Conservation (phyloP, 2,113 vertebrate genomes). For the Girardinichthys multiradiatus region DNA sequence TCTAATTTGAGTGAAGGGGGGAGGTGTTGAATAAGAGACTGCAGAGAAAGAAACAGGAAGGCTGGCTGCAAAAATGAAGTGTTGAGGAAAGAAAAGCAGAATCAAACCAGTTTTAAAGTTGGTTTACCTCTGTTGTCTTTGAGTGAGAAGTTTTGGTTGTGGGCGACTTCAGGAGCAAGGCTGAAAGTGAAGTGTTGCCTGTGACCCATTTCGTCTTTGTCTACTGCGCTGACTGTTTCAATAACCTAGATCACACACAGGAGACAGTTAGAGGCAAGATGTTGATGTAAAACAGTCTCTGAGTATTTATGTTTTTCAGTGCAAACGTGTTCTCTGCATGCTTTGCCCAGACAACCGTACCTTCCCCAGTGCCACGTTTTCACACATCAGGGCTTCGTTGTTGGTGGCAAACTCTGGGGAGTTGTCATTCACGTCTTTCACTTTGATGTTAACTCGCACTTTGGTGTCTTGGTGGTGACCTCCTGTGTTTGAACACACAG, state of each 20-base stretch:
- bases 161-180: slow-evolving; percentile 88
- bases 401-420: slow-evolving; percentile 89
- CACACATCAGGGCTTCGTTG: slow-evolving; percentile 93
- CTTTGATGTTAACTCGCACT: slow-evolving; percentile 92
- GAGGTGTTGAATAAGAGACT: slow-evolving; percentile 10
- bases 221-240: slow-evolving; percentile 90
- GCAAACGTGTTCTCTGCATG: neutral
- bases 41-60: slow-evolving; percentile 20
- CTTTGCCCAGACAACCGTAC: slow-evolving; percentile 70
- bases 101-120: neutral
- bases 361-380: slow-evolving; percentile 87
- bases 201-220: slow-evolving; percentile 93
- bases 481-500: slow-evolving; percentile 73
- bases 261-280: neutral
- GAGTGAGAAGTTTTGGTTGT: slow-evolving; percentile 97
- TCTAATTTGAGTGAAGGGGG: slow-evolving; percentile 54
- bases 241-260: slow-evolving; percentile 68
- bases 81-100: neutral
- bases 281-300: neutral
- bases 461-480: slow-evolving; percentile 92
- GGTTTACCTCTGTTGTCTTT: slow-evolving; percentile 92
- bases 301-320: fast-evolving
- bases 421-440: slow-evolving; percentile 93
- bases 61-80: neutral
- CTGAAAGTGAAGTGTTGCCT: slow-evolving; percentile 92